Percentiles rank a stretch among this genome's conserved stretches.
Conservation (phyloP, 2,888 invertebrate genomes). For the Molorchus minor region DNA sequence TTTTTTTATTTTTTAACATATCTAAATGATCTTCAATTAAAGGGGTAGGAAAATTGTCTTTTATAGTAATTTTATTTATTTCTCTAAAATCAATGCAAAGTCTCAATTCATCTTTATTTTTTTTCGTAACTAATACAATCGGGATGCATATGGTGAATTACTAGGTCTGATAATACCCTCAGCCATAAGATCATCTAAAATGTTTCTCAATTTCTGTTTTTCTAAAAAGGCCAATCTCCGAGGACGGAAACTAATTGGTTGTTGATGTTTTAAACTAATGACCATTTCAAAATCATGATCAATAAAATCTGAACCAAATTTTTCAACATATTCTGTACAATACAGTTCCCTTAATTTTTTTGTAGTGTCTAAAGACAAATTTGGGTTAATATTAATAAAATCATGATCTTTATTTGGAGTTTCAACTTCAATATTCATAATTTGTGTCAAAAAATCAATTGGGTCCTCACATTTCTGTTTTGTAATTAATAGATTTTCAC, state of each 20-base stretch:
- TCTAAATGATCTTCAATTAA: slow-evolving; percentile 32
- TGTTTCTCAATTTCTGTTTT: slow-evolving; percentile 14
- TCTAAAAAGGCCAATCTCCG: slow-evolving; percentile 18
- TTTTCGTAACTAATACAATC: slow-evolving; percentile 24
- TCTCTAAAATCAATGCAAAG: slow-evolving; percentile 26
- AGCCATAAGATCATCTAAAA: slow-evolving; percentile 15
- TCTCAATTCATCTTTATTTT: slow-evolving; percentile 15
- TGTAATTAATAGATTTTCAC: no score
- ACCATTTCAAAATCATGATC: not conserved
- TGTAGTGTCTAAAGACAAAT: no score
- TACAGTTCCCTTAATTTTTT: no score
- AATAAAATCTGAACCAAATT: no score
- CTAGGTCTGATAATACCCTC: slow-evolving; percentile 22
- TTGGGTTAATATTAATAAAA: no score
- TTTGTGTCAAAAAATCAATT: no score
- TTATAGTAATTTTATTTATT: slow-evolving; percentile 30
- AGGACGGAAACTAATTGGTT: not conserved
- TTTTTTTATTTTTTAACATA: slow-evolving; percentile 24
- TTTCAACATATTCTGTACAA: no score
- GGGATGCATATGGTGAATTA: slow-evolving; percentile 18
- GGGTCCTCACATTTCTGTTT: no score
- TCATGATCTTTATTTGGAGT: no score
- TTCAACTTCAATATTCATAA: no score
- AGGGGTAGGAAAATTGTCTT: slow-evolving; percentile 27
- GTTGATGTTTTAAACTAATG: not conserved